Evolutionary conservation across 2,797 vertebrate species (phyloP), one percentile per base, ranked within the genome.

Genomic region (Neopelma chrysocephalum): DNA sequence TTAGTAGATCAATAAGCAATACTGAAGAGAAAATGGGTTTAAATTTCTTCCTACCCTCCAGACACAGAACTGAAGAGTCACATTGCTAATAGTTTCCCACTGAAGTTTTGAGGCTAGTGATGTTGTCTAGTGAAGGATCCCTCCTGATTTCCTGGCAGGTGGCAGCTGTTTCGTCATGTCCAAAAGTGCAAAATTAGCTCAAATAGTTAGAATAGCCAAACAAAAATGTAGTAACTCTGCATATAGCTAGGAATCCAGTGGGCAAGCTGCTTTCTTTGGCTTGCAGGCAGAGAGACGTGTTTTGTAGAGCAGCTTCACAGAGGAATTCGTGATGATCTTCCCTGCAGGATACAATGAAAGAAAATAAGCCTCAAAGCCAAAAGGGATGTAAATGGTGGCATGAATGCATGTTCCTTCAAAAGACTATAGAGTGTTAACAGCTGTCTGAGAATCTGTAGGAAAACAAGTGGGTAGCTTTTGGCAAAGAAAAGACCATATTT

Each of bases 191-290:
- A 89, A 87, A 81, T 87, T 93, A 84, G 78, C 51, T 84, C 70
- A 66, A 69, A 81, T 78, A 93, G 62, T 76, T 82, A 66, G 57
- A 70, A 78, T 34, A 93, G 57, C 17, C 22, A 66, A 75, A 82
- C 9, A 72, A 84, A 93, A 73, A 87, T 54, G 43, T 42, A 61
- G 32, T 25, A 84, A 87, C 57, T 73, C 61, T 77, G 50, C 76
- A 88, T 90, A 87, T 85, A 88, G 86, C 48, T 66, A 45, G 75
- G 91, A 90, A 94, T 90, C 53, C 76, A 75, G 89, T 54, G 62
- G 66, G 61, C 26, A 93, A 82, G 38, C 45, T 85, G 91, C 82
- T 96, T 93, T 27, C 43, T 93, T 93, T 92, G 93, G 89, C 91
- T 82, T 82, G 66, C 40, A 71, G 53, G 66, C 75, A 71, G 32